These are phyloP conservation scores for Apantesis nais DNA, from an alignment of 2,888 invertebrate genomes.

Conservation along the genomic window DNA sequence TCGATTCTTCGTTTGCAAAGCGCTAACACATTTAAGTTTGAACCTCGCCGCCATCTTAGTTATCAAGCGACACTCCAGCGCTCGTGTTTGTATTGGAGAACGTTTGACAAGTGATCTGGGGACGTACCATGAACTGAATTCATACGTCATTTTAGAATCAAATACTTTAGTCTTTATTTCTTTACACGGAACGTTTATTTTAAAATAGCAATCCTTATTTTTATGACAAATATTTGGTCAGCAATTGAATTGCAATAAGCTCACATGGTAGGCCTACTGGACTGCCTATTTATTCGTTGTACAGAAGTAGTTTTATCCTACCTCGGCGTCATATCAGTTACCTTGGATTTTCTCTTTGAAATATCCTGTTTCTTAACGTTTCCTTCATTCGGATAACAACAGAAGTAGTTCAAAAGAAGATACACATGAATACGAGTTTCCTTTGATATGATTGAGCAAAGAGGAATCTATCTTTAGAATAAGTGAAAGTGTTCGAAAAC, in stretches of 20 bases:
- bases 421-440: not conserved
- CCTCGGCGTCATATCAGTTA: not conserved
- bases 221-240: too few relatives aligned
- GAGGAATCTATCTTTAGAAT: not conserved
- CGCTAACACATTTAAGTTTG: not conserved
- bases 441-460: not conserved
- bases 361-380: not conserved
- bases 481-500: not conserved
- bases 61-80: not conserved
- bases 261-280: too few relatives aligned
- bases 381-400: not conserved
- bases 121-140: too few relatives aligned
- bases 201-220: too few relatives aligned
- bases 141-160: too few relatives aligned
- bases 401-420: not conserved
- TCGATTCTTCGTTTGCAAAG: not conserved
- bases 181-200: too few relatives aligned
- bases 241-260: too few relatives aligned
- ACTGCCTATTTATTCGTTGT: not conserved
- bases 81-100: constrained; percentile 4
- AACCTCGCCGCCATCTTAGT: constrained; percentile 7
- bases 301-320: not conserved
- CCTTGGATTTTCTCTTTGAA: not conserved
- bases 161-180: too few relatives aligned
- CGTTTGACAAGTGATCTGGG: constrained; percentile 7